Evolutionary conservation across 2,113 vertebrate species (phyloP).

Genomic region (Epinephelus moara): DNA sequence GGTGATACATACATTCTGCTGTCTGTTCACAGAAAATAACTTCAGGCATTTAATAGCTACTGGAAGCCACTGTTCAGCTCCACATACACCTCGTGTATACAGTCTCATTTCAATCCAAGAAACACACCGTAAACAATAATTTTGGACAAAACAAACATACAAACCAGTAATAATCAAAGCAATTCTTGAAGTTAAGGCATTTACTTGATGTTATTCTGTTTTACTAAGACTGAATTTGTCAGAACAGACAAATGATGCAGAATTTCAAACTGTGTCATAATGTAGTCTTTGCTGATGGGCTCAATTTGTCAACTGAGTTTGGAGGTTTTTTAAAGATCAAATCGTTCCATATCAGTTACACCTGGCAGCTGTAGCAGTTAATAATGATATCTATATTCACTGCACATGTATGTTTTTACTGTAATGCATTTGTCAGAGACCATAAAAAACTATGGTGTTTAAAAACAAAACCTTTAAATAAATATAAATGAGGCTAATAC

Average conservation of each 20-base stretch:
- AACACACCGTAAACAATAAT: too few relatives aligned
- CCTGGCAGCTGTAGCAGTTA: neutral
- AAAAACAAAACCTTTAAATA: neutral
- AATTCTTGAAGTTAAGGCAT: neutral
- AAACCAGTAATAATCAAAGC: neutral
- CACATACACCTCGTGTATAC: neutral
- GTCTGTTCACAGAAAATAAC: neutral
- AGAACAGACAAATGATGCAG: neutral
- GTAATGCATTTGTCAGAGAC: neutral
- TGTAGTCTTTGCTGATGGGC: neutral
- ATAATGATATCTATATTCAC: neutral
- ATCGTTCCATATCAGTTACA: neutral
- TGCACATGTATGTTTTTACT: neutral
- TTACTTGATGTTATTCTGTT: neutral
- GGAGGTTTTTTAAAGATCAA: neutral
- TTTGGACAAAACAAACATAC: too few relatives aligned
- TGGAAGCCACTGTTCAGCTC: neutral
- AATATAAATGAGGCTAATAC: neutral
- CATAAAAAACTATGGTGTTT: neutral
- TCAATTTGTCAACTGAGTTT: neutral
- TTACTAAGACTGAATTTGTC: too few relatives aligned
- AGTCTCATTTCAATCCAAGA: neutral
- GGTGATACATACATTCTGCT: slow-evolving; percentile 1
- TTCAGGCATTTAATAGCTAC: neutral
- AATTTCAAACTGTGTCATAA: neutral